phyloP scores from a whole-genome alignment of 2,888 invertebrate species.

The Sericinus montela region DNA sequence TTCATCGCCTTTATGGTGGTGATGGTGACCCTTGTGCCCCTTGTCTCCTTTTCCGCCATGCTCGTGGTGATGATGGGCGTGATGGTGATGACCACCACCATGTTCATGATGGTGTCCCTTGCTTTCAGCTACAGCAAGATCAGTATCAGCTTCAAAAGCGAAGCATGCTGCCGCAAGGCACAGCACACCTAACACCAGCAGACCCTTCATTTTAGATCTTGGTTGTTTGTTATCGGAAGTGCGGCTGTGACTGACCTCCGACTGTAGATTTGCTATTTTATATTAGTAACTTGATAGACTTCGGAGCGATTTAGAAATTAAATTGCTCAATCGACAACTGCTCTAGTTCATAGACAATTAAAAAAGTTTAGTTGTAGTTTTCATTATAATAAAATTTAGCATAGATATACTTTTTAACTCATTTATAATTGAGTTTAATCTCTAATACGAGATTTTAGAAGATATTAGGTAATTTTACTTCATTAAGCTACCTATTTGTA shows the following conservation, averaged over 20 bases:
- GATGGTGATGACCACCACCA: slow-evolving; percentile 84
- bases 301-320: slow-evolving; percentile 54
- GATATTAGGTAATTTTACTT: too few species aligned
- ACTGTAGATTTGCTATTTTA: slow-evolving; percentile 59
- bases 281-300: slow-evolving; percentile 50
- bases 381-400: too few species aligned
- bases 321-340: slow-evolving; percentile 61
- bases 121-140: slow-evolving; percentile 73
- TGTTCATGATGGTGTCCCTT: slow-evolving; percentile 74
- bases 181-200: slow-evolving; percentile 53
- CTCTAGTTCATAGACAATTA: slow-evolving; percentile 63
- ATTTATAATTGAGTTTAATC: too few species aligned
- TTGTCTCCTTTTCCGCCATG: slow-evolving; percentile 87
- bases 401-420: too few species aligned
- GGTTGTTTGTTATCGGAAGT: slow-evolving; percentile 51
- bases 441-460: too few species aligned
- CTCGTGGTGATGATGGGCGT: slow-evolving; percentile 82
- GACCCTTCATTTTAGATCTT: slow-evolving; percentile 46
- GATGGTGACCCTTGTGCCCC: slow-evolving; percentile 86
- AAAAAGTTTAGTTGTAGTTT: neutral
- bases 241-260: slow-evolving; percentile 64
- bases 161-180: slow-evolving; percentile 57
- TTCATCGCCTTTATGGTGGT: slow-evolving; percentile 87
- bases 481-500: too few species aligned
- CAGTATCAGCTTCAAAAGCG: slow-evolving; percentile 38